Base-by-base conservation (phyloP, 2,888 invertebrate genomes). In the Stenichneumon culpator region DNA sequence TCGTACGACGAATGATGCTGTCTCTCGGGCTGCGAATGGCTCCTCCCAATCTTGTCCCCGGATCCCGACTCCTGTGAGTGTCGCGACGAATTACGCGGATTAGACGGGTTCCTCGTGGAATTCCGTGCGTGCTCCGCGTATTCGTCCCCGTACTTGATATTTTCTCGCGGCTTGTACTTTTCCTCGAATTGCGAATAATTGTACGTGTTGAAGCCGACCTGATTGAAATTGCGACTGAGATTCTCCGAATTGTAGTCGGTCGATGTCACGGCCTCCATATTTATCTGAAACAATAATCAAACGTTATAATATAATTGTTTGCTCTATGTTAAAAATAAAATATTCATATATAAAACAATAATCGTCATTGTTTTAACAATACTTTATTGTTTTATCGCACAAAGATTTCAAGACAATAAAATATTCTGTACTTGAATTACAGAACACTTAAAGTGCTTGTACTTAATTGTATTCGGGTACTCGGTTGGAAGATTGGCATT, bases 181-280 rank as follows among this genome's bases (percentile, higher is more conserved):
- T 93, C 93, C 86, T 93, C 92, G 83, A 91, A 92, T 77, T 92
- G 93, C 44, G 92, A 90, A 83, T 93, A 93, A 78, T 93, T 92
- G 89, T 93, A 93, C 11, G 91, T 91, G 57, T 92, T 93, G 86
- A 92, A 92, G 60, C 90, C 90, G 22, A 91, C 88, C 82, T 93
- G 93, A 84, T 93, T 93, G 84, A 91, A 91, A 82, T 92, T 93
- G 11, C 92, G 90, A 80, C 91, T 92, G 22, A 91, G 88, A 75
- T 91, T 91, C 77, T 94, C 92, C 32, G 94, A 91, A 70, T 94
- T 92, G 92, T 95, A 95, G 75, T 95, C 95, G 69, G 93, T 94
- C 69, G 94, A 94, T 79, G 94, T 94, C 81, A 95, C 95, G 52
- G 94, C 93, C 84, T 95, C 95, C 94, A 95, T 93, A 89, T 95